phyloP scores from a whole-genome alignment of 2,888 invertebrate species.

The Coremacera marginata region DNA sequence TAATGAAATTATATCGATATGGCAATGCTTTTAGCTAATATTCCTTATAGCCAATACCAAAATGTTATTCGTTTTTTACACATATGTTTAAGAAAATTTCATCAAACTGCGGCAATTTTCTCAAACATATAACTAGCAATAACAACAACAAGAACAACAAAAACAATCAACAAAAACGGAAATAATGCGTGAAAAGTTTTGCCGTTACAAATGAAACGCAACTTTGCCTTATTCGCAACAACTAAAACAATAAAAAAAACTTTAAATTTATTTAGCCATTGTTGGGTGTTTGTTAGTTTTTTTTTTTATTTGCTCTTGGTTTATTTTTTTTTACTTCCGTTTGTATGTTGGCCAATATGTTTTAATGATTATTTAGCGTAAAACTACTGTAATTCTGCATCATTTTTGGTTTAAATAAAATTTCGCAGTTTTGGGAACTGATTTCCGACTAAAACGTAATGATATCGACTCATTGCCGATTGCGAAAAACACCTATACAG shows the following conservation, averaged over 20 bases:
- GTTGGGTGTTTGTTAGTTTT: not conserved
- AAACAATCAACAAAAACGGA: not conserved
- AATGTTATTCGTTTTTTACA: conserved; percentile 1
- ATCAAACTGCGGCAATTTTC: not conserved
- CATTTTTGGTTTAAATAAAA: not conserved
- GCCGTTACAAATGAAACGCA: conserved; percentile 10
- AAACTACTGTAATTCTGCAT: not conserved
- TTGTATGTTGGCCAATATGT: conserved; percentile 1
- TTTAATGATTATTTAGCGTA: conserved; percentile 19
- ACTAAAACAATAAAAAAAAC: conserved; percentile 12
- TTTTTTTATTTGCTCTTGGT: not conserved
- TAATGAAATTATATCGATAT: no score
- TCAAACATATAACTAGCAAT: not conserved
- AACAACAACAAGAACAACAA: not conserved
- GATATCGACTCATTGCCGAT: no score
- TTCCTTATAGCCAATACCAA: not conserved
- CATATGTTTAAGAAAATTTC: no score
- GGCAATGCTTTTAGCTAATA: not conserved
- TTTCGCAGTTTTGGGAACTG: not conserved
- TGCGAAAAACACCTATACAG: no score
- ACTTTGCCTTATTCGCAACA: not conserved
- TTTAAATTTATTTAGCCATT: conserved; percentile 26
- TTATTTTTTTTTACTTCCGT: not conserved
- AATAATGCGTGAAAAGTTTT: conserved; percentile 35
- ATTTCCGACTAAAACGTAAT: not conserved